phyloP scores from a whole-genome alignment of 2,797 vertebrate species.

The Percopsis omiscomaycus region DNA sequence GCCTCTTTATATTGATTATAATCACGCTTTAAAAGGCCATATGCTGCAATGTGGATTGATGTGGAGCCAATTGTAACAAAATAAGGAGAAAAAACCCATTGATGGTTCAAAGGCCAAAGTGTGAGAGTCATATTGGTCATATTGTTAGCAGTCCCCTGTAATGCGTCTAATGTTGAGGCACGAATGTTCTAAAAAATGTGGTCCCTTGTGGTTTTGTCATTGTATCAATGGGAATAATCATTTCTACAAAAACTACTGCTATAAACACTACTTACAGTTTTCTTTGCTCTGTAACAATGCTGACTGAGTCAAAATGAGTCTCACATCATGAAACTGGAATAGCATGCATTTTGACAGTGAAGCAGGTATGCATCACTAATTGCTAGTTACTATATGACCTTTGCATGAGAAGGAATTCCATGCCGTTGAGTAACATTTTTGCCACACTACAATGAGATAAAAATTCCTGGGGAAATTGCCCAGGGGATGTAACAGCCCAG shows the following conservation, averaged over 20 bases:
- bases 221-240: neutral
- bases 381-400: too few species aligned
- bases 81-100: conserved; percentile 44
- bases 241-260: neutral
- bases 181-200: conserved; percentile 3
- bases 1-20: conserved; percentile 56
- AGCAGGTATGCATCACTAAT: too few species aligned
- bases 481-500: too few species aligned
- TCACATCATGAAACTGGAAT: too few species aligned
- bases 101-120: conserved; percentile 61
- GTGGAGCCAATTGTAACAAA: conserved; percentile 52
- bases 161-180: conserved; percentile 16
- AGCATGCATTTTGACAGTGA: too few species aligned
- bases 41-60: conserved; percentile 53
- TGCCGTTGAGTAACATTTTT: too few species aligned
- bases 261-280: neutral
- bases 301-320: too few species aligned
- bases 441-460: too few species aligned
- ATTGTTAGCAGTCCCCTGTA: conserved; percentile 47
- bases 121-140: conserved; percentile 39
- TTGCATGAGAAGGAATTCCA: too few species aligned
- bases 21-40: conserved; percentile 45
- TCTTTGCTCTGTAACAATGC: neutral
- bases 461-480: too few species aligned
- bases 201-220: conserved; percentile 10